Base-by-base conservation (phyloP, 1,140 invertebrate genomes). In the Araneus ventricosus region DNA sequence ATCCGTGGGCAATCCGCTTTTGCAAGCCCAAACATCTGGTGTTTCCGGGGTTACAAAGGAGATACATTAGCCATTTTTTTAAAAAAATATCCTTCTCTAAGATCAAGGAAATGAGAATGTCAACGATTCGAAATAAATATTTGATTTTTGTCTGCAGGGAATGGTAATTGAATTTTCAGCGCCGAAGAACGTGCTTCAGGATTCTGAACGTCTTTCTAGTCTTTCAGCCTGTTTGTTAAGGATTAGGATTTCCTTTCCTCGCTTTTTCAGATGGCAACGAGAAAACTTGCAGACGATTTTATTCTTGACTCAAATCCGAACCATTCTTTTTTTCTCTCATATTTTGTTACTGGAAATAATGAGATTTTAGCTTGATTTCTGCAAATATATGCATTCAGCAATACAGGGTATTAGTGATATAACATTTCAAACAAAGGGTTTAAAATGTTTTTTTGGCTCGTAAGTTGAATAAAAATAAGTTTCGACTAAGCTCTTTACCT, bases 121-220 rank as follows among this genome's bases (percentile, higher is more conserved):
- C 84, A 61, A 39, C 30, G 34, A 57, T 61, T 24, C 20, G 45
- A 61, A 86, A 86, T 86, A 86, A 59, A 86, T 86, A 86, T 86
- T 86, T 86, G 45, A 86, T 86, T 86, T 86, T 61, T 75, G 45
- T 61, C 45, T 61, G 52, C 5, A 8, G 52, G n/a, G 10, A 59
- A 61, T 5, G 84, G 52, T 86, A 86, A 86, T 86, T 86, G 84
- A 86, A 86, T 86, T 61, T 86, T 86, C 84, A 61, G 34, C 84
- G 59, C 57, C 24, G 30, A 3, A 86, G 4, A 30, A 34, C 30
- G 34, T 22, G 52, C 30, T 82, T 24, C 80, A 7, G n/a, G 39
- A 82, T 4, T 75, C 34, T 34, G 17, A 34, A 27, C 6, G 41
- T 45, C 37, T 41, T 34, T 82, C 80, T 86, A 37, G 24, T 75